These are phyloP conservation scores for Neelides folsomi DNA, from an alignment of 2,888 invertebrate species.

Conservation along the genomic window DNA sequence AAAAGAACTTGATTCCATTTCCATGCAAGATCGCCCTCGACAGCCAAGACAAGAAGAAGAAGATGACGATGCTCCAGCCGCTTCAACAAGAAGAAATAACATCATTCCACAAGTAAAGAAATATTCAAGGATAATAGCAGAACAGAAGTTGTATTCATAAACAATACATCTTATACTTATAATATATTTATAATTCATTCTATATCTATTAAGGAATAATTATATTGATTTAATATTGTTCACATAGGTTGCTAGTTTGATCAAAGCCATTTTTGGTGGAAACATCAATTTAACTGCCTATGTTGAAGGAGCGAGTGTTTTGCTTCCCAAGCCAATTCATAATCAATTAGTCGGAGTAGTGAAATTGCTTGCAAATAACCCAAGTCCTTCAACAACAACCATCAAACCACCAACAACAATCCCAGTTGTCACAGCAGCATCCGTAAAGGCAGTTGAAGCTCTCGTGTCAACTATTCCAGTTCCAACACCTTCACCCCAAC, in stretches of 20 bases:
- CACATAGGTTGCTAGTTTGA: slow-evolving; percentile 24
- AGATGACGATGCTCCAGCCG: slow-evolving; percentile 5
- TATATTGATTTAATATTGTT: not conserved
- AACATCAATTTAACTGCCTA: slow-evolving; percentile 29
- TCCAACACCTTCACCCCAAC: slow-evolving; percentile 6
- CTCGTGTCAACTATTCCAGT: not conserved
- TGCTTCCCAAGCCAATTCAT: slow-evolving; percentile 24
- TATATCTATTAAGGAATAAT: no score
- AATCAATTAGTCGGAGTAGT: slow-evolving; percentile 23
- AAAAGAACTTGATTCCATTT: slow-evolving; percentile 21
- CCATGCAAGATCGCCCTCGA: slow-evolving; percentile 16
- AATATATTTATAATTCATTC: not conserved
- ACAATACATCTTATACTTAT: not conserved
- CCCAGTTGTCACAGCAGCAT: not conserved
- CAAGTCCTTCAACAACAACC: slow-evolving; percentile 14
- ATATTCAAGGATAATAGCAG: not conserved
- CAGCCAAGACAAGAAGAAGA: slow-evolving; percentile 21
- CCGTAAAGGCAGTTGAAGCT: not conserved
- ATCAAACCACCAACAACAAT: slow-evolving; percentile 6
- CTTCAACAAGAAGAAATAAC: not conserved
- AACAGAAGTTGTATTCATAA: not conserved
- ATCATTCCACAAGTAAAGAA: not conserved
- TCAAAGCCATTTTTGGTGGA: slow-evolving; percentile 29
- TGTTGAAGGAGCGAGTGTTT: slow-evolving; percentile 20
- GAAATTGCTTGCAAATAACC: slow-evolving; percentile 21